Evolutionary conservation across 2,888 invertebrate genomes (phyloP), one percentile per base, ranked within the genome.

Genomic region (Erpobdella octoculata): DNA sequence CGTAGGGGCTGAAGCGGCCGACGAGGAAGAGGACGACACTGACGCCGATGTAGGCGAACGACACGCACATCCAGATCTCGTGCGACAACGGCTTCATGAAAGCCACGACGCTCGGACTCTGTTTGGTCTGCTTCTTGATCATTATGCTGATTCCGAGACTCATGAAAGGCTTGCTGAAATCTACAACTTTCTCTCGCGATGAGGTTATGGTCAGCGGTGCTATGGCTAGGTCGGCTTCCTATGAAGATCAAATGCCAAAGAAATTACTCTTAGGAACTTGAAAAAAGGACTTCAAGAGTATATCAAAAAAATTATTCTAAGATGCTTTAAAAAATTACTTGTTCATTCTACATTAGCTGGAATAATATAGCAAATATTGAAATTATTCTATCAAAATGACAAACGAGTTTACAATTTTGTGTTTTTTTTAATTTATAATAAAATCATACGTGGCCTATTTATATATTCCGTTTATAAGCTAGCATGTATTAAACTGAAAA

Each of bases 111-210:
- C 93, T 92, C 18, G 81, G 91, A 80, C 91, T 89, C 83, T 91
- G 90, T 84, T 92, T 92, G 77, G 91, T 88, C 25, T 91, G 91
- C 81, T 91, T 93, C 70, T 92, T 91, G 80, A 93, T 91, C 90
- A 92, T 92, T 78, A 96, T 91, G 78, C 93, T 93, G 81, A 93
- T 93, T 72, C 95, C 94, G 73, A 96, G 87, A 25, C 93, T 91
- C 90, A 97, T 92, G 85, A 95, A 97, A 5, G 97, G 95, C 84
- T 96, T 96, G 80, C 91, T 94, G 84, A 97, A 97, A 85, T 97
- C 97, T 78, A 98, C 92, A 76, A 93, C 92, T 76, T 90, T 87
- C 84, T 96, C 94, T 61, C 97, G 87, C 81, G 92, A 93, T 18
- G 91, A 89, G 36, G 93, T 95, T 79, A 97, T 92, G 41, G 94